Percentiles rank a stretch among this genome's conserved stretches.
These are phyloP conservation scores for Lepidotrigona ventralis DNA, from an alignment of 1,140 invertebrate genomes.

Conservation along the genomic window DNA sequence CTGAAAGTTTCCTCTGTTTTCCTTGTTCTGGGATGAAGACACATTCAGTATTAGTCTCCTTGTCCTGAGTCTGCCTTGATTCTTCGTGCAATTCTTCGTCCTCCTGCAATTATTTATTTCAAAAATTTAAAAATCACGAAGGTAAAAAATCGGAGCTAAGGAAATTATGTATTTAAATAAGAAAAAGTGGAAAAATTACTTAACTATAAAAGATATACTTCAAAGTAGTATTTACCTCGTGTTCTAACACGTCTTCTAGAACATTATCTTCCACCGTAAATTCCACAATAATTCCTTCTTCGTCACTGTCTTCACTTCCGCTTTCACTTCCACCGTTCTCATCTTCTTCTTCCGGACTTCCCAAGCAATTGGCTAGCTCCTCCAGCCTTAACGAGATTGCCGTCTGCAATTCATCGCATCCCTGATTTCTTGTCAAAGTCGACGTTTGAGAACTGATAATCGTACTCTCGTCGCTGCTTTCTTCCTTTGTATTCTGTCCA, in stretches of 20 bases:
- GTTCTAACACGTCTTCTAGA: conserved; percentile 80
- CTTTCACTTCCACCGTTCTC: conserved; percentile 83
- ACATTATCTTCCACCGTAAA: conserved; percentile 79
- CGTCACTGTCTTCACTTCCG: conserved; percentile 80
- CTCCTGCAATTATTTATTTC: conserved; percentile 67
- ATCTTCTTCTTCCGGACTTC: conserved; percentile 81
- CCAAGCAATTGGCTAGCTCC: conserved; percentile 81
- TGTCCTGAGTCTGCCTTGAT: conserved; percentile 86
- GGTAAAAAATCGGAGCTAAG: not conserved
- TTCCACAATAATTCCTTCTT: conserved; percentile 81
- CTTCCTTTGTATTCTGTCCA: conserved; percentile 85
- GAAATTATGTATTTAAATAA: conserved; percentile 27
- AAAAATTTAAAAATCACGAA: not conserved
- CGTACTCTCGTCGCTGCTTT: conserved; percentile 97
- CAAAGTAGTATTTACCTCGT: conserved; percentile 70
- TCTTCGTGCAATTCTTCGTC: conserved; percentile 76
- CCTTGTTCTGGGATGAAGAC: conserved; percentile 91
- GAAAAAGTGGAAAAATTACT: too few species aligned
- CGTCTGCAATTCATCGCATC: conserved; percentile 81
- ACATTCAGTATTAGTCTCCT: conserved; percentile 97
- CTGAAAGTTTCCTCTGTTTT: conserved; percentile 81
- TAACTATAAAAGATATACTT: not conserved
- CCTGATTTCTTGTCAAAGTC: conserved; percentile 95
- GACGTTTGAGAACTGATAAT: conserved; percentile 98
- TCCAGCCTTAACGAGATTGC: conserved; percentile 82